Evolutionary conservation across 2,888 invertebrate species (phyloP).

Genomic region (Caenorhabditis becei): DNA sequence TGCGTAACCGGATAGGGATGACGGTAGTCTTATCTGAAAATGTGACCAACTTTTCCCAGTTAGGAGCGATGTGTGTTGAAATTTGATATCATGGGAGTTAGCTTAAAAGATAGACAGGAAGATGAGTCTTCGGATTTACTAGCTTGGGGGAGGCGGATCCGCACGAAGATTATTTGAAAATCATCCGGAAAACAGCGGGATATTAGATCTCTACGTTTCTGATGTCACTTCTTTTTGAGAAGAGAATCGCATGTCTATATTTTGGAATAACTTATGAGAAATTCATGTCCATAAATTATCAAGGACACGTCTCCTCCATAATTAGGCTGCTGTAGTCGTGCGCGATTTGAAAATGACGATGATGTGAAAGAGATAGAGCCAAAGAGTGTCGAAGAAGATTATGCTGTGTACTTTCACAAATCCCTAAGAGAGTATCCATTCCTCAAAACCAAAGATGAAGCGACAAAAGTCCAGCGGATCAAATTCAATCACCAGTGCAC

Average conservation of each 20-base stretch:
- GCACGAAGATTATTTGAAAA: neutral
- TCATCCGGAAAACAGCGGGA: neutral
- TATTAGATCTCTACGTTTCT: neutral
- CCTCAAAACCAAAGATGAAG: too few species aligned
- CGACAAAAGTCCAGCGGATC: neutral
- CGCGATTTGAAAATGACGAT: neutral
- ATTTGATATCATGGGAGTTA: neutral
- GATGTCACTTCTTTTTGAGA: constrained; percentile 2
- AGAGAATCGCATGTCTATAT: constrained; percentile 29
- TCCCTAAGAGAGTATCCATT: too few species aligned
- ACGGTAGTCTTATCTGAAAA: neutral
- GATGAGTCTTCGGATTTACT: neutral
- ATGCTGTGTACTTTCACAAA: too few species aligned
- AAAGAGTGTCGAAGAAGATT: too few species aligned
- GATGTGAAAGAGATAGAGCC: constrained; percentile 5
- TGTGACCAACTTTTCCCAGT: too few species aligned
- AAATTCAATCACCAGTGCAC: neutral
- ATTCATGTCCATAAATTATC: constrained; percentile 23
- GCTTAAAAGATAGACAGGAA: neutral
- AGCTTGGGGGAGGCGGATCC: neutral
- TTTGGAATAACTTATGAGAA: constrained; percentile 38
- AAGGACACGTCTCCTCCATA: constrained; percentile 6
- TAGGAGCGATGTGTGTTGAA: neutral
- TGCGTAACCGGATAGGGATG: neutral
- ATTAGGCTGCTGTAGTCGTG: neutral